These are phyloP conservation scores for Pseudomugil tenellus DNA, from an alignment of 2,797 vertebrate genomes.

Conservation along the genomic window DNA sequence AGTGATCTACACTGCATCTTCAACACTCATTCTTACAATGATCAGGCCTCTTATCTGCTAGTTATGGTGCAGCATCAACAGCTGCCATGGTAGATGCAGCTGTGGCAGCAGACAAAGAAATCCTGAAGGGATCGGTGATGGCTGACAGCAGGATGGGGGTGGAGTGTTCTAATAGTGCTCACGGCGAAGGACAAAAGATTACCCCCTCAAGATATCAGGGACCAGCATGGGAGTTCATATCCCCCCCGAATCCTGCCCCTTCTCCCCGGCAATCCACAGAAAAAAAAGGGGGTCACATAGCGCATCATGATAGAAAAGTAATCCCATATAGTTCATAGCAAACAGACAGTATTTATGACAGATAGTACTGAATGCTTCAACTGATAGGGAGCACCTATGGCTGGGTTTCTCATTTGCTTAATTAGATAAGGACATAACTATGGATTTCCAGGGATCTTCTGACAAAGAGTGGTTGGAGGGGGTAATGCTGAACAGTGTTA, in stretches of 20 bases:
- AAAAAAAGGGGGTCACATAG: conserved; percentile 73
- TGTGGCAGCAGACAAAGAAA: conserved; percentile 67
- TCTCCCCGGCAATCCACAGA: conserved; percentile 36
- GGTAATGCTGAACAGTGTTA: conserved; percentile 3
- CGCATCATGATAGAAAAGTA: conserved; percentile 59
- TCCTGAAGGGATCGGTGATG: conserved; percentile 38
- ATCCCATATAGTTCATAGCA: conserved; percentile 51
- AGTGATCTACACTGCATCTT: neutral
- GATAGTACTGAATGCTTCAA: conserved; percentile 34
- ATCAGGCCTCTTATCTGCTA: conserved; percentile 21
- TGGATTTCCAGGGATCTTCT: conserved; percentile 22
- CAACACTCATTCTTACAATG: conserved; percentile 26
- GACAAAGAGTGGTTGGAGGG: neutral
- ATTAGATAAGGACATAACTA: conserved; percentile 14
- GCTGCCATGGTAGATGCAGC: conserved; percentile 38
- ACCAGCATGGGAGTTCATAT: conserved; percentile 43
- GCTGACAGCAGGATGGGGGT: conserved; percentile 55
- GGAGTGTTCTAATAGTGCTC: conserved; percentile 51
- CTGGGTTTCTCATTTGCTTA: conserved; percentile 10
- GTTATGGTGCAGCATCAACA: conserved; percentile 30
- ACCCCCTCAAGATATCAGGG: conserved; percentile 60
- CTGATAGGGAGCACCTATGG: neutral
- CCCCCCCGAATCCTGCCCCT: conserved; percentile 16
- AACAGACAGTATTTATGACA: conserved; percentile 24
- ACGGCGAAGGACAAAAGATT: conserved; percentile 63